These are phyloP conservation scores for Schizotus pectinicornis DNA, from an alignment of 2,888 invertebrate genomes.

Conservation along the genomic window DNA sequence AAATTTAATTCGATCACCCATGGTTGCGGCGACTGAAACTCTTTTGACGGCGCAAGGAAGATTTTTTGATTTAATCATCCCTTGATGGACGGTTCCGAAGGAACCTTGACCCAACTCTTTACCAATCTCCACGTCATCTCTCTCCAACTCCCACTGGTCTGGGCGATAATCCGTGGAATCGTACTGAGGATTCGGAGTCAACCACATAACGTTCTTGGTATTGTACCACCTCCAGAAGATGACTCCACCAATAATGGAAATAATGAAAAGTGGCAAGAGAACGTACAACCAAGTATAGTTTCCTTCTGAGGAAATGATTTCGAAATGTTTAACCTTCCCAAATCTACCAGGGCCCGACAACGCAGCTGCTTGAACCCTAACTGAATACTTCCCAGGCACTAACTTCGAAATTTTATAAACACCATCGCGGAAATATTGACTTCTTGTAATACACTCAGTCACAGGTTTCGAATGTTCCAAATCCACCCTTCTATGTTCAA, in stretches of 20 bases:
- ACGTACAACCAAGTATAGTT: constrained; percentile 6
- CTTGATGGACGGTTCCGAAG: constrained; percentile 77
- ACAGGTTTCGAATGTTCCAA: constrained; percentile 51
- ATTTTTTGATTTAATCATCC: constrained; percentile 58
- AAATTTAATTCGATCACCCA: constrained; percentile 67
- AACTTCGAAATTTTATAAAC: constrained; percentile 49
- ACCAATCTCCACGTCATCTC: constrained; percentile 63
- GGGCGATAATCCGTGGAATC: constrained; percentile 64
- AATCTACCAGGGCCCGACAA: constrained; percentile 63
- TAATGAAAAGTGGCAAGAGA: constrained; percentile 32
- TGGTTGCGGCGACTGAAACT: constrained; percentile 64
- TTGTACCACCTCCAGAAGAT: constrained; percentile 47
- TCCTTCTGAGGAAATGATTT: constrained; percentile 24
- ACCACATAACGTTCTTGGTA: constrained; percentile 39
- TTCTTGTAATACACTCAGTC: constrained; percentile 61
- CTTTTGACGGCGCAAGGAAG: constrained; percentile 68
- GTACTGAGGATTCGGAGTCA: constrained; percentile 67
- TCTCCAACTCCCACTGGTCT: constrained; percentile 75
- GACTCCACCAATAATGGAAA: constrained; percentile 31
- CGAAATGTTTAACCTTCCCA: constrained; percentile 43
- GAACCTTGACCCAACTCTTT: constrained; percentile 71
- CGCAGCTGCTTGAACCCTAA: constrained; percentile 65
- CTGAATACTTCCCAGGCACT: constrained; percentile 65
- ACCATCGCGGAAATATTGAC: not conserved
- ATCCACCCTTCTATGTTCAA: constrained; percentile 61